Percentiles rank a stretch among this genome's conserved stretches.
Conservation (phyloP, 2,888 invertebrate species). For the Hyposoter didymator region DNA sequence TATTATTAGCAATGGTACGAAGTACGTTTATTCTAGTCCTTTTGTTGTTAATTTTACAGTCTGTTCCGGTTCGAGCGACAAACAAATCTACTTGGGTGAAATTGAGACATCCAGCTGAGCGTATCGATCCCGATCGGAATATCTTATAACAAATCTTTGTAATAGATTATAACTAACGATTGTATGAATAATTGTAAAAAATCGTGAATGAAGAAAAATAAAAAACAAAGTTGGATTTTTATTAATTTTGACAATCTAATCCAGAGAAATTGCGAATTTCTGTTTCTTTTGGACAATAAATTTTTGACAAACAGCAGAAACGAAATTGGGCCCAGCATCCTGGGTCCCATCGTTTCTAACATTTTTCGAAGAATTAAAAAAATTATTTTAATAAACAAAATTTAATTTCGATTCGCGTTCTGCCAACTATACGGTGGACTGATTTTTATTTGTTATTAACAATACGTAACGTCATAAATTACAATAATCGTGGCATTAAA, state of each 20-base stretch:
- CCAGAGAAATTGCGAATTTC: background rate
- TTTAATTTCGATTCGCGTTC: no score
- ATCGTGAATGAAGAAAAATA: background rate
- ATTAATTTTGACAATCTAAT: background rate
- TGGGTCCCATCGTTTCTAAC: no score
- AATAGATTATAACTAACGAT: constrained; percentile 52
- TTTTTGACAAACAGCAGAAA: background rate
- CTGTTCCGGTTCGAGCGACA: constrained; percentile 97
- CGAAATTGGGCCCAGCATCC: no score
- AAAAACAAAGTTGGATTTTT: constrained; percentile 28
- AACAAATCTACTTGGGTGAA: constrained; percentile 97
- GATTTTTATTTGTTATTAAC: no score
- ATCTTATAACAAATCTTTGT: constrained; percentile 26
- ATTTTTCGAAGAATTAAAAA: no score
- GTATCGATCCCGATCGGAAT: background rate
- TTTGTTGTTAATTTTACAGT: constrained; percentile 86
- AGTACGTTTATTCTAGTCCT: background rate
- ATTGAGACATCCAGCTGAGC: constrained; percentile 87
- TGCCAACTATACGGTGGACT: no score
- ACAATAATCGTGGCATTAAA: no score
- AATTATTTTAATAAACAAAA: no score
- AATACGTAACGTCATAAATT: no score
- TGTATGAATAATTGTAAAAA: constrained; percentile 17
- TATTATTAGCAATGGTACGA: no score
- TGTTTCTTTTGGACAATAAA: no score